Percentiles rank a stretch among this genome's conserved stretches.
phyloP scores from a whole-genome alignment of 2,113 vertebrate genomes.

The Corythornis vintsioides region DNA sequence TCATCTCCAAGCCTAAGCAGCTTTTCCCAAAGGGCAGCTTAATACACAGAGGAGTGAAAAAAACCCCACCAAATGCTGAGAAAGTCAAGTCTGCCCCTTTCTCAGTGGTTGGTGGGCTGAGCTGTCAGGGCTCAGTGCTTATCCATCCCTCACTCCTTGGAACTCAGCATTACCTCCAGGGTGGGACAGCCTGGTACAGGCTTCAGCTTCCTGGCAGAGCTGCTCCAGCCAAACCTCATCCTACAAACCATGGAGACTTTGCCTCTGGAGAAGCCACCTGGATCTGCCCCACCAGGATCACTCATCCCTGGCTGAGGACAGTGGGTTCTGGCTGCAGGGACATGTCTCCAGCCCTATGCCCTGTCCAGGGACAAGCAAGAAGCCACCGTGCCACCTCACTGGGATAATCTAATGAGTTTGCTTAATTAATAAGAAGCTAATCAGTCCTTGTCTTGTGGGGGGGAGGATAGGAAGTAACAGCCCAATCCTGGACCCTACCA shows the following conservation, averaged over 20 bases:
- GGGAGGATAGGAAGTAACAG: too few species aligned
- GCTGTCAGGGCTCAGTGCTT: neutral
- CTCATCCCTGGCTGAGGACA: neutral
- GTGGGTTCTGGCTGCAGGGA: fast-evolving
- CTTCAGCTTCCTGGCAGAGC: neutral
- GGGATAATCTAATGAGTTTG: neutral
- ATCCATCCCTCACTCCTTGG: neutral
- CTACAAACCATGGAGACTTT: neutral
- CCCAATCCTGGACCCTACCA: neutral
- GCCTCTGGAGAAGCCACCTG: fast-evolving
- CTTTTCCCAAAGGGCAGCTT: conserved; percentile 38
- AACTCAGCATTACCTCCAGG: neutral
- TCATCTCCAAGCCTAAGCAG: conserved; percentile 38
- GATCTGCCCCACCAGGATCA: neutral
- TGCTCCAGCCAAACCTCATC: neutral
- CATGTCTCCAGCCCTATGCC: neutral
- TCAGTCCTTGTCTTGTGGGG: fast-evolving
- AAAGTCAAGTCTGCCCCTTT: neutral
- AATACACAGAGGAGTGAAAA: neutral
- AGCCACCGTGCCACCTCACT: neutral
- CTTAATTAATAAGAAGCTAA: neutral
- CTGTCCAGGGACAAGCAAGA: neutral
- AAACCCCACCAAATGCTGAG: neutral
- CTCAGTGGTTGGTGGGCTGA: neutral
- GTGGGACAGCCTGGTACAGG: neutral